Percentiles rank a stretch among this genome's conserved stretches.
Conservation (phyloP, 2,797 vertebrate genomes). For the Mergus octosetaceus region DNA sequence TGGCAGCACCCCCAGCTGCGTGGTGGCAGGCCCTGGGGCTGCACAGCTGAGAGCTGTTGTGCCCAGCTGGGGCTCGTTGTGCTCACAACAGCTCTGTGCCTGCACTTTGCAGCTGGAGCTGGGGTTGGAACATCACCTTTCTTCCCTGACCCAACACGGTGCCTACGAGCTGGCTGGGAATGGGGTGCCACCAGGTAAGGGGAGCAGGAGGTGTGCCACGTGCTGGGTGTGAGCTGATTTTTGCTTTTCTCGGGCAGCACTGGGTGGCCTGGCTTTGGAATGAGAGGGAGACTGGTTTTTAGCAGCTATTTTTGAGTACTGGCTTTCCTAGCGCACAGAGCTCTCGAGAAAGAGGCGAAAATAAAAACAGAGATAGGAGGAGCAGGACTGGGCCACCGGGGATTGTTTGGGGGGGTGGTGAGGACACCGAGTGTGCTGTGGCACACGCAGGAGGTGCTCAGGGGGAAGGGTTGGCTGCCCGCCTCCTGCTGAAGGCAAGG, state of each 20-base stretch:
- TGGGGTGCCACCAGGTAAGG: neutral
- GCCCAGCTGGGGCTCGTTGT: neutral
- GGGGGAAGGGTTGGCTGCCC: too few relatives aligned
- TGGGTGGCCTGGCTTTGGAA: neutral
- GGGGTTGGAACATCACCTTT: accelerated
- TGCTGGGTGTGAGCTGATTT: neutral
- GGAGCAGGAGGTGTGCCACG: neutral
- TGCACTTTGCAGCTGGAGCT: neutral
- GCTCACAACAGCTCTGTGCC: neutral
- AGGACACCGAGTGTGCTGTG: neutral
- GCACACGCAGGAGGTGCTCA: accelerated
- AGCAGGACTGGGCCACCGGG: neutral
- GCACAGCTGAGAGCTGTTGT: accelerated
- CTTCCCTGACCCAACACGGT: accelerated
- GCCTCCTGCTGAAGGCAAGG: neutral
- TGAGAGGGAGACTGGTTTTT: neutral
- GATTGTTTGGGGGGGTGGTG: neutral
- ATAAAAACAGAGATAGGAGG: neutral
- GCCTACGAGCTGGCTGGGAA: neutral
- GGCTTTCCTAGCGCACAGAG: neutral
- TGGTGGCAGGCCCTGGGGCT: accelerated
- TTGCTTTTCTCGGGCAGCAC: accelerated
- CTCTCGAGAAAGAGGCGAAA: neutral
- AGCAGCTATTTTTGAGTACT: accelerated
- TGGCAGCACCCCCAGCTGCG: accelerated